Evolutionary conservation across 1,140 invertebrate genomes (phyloP), one percentile per base, ranked within the genome.

Genomic region (Halotydeus destructor): DNA sequence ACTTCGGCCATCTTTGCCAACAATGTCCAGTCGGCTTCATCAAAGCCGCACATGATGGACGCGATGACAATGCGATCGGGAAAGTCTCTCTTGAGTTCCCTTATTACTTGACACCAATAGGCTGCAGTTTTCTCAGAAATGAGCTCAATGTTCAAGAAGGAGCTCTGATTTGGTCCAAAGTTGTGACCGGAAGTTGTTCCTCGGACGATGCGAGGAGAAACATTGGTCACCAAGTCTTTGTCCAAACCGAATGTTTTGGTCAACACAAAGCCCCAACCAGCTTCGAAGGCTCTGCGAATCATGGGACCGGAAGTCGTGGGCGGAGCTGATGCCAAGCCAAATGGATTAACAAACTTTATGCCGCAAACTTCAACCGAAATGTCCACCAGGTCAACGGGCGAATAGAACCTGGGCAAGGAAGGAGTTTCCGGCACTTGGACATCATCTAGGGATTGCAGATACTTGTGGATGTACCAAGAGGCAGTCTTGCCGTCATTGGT

Each of bases 401-500:
- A 86, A 57, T 79, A 75, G 57, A 98, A 97, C 53, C 84, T 75
- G 0, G 91, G 93, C 22, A 98, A 54, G 23, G 19, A 9, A 18
- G 41, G 26, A 8, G 12, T 40, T 6, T 14, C 5, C 3, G 21
- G 11, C 5, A 38, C 21, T 27, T 38, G 14, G 18, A 25, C 28
- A n/a, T 21, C 34, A 35, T 35, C 16, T 27, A 39, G 25, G 19
- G 23, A 25, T 27, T 37, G 6, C 33, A 98, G 63, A 57, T 81
- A 84, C 51, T 76, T 77, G 55, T 98, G 93, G 36, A 98, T 94
- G 50, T 71, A 70, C 89, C 89, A 96, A 5, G 89, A 80, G 1
- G 91, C 89, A 4, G 75, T 82, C 66, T 98, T 98, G 21, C 91
- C 91, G 64, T 98, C 91, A 60, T 98, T 98, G 0, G 93, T 86